Evolutionary conservation across 2,797 vertebrate genomes (phyloP), one percentile per base, ranked within the genome.

Genomic region (Cossypha niveicapilla): DNA sequence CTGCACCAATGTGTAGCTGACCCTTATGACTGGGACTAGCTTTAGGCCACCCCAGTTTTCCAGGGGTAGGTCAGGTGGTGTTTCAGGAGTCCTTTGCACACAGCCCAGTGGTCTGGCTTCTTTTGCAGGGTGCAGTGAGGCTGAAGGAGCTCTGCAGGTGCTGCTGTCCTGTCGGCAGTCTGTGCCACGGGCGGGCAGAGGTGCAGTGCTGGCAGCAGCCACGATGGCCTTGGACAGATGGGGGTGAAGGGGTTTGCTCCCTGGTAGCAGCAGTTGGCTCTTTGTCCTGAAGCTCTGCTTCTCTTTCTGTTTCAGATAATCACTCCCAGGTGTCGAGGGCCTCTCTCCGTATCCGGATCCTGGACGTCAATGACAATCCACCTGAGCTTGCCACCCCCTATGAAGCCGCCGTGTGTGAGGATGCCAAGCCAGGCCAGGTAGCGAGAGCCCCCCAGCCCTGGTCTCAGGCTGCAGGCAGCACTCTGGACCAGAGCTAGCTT

Each of bases 351-450:
- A 99, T 99, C 94, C 98, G 99, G 39, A 99, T 99, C 97, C 98
- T 99, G 97, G 99, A 99, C 3, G 99, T 99, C 78, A 99, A 99
- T 2, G 99, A 99, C 97, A 99, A 99, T 86, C 99, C 99, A 0
- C 99, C 99, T 0, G 99, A 99, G 81, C 98, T 99, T 56, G 99
- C 99, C 89, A 98, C 98, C 5, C 99, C 99, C 1, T 99, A 99
- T 0, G 99, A 99, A 96, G 98, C 99, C 3, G 98, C 98, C 0
- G 98, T 99, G 90, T 99, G 99, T 47, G 99, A 99, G 97, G 99
- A 99, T 22, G 98, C 98, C 96, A 98, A 99, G 96, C 98, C 99
- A n/a, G 99, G 98, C 30, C 98, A 99, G 98, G 99, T 99, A 98
- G 86, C 0, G 1, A 37, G 58, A n/a, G 13, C 37, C 8, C 32